Conservation (phyloP, 2,113 vertebrate species). For the Maccullochella peelii region DNA sequence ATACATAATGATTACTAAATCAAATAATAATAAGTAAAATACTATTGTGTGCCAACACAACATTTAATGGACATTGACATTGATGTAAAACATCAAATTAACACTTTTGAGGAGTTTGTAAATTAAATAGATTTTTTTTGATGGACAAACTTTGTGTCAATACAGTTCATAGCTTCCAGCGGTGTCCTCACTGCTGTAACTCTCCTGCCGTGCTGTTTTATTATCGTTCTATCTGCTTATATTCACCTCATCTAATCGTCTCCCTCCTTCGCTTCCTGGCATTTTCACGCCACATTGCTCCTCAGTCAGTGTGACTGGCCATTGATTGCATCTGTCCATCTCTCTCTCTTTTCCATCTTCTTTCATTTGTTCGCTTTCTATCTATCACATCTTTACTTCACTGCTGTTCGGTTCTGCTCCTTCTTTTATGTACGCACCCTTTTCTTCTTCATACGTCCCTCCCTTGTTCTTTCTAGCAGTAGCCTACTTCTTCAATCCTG, state of each 20-base stretch:
- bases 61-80: too few species aligned
- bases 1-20: too few species aligned
- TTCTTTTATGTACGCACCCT: not conserved
- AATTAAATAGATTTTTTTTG: not conserved
- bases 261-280: not conserved
- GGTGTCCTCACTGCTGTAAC: not conserved
- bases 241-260: slow-evolving; percentile 13
- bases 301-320: not conserved
- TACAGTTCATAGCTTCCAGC: not conserved
- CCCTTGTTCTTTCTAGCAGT: not conserved
- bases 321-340: not conserved
- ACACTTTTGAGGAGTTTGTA: not conserved
- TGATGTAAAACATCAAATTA: too few species aligned
- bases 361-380: not conserved
- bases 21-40: too few species aligned
- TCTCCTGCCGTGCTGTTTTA: not conserved
- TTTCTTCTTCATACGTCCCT: not conserved
- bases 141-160: not conserved
- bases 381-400: not conserved
- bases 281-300: slow-evolving; percentile 16
- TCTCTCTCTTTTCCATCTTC: not conserved
- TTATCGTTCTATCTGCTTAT: not conserved
- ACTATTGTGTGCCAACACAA: too few species aligned
- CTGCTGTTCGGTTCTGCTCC: not conserved
- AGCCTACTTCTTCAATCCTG: not conserved